Percentiles rank a stretch among this genome's conserved stretches.
These are phyloP conservation scores for Aphelinus certus DNA, from an alignment of 1,140 invertebrate genomes.

Conservation along the genomic window DNA sequence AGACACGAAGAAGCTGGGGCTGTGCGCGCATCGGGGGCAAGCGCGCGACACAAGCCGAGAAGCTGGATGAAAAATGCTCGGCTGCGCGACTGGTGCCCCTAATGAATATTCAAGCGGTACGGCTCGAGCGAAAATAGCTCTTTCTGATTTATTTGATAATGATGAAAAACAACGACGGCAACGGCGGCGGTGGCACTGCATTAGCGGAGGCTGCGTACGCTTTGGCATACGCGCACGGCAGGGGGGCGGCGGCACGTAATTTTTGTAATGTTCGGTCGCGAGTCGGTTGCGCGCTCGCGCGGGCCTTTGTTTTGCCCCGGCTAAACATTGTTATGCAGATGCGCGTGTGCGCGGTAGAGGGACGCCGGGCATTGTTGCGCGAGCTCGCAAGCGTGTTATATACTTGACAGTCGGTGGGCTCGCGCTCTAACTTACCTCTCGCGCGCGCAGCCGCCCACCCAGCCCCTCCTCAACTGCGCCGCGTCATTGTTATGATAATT, in stretches of 20 bases:
- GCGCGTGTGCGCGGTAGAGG: neutral
- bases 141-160: slow-evolving; percentile 38
- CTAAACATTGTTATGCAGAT: slow-evolving; percentile 62
- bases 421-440: slow-evolving; percentile 18
- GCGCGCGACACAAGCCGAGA: too few species aligned
- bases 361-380: slow-evolving; percentile 50
- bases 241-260: too few species aligned
- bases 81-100: too few species aligned
- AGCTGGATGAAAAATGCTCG: too few species aligned
- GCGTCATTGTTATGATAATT: slow-evolving; percentile 56
- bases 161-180: slow-evolving; percentile 13
- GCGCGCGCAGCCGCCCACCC: slow-evolving; percentile 18
- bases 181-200: neutral
- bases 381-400: slow-evolving; percentile 18
- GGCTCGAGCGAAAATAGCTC: neutral
- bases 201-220: neutral
- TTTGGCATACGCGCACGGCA: neutral
- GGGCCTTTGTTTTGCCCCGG: slow-evolving; percentile 54
- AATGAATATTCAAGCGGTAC: slow-evolving; percentile 29
- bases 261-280: too few species aligned
- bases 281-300: neutral
- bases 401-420: slow-evolving; percentile 15
- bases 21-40: too few species aligned
- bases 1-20: too few species aligned
- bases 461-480: neutral